phyloP scores from a whole-genome alignment of 2,113 vertebrate genomes.

The Haemorhous mexicanus region DNA sequence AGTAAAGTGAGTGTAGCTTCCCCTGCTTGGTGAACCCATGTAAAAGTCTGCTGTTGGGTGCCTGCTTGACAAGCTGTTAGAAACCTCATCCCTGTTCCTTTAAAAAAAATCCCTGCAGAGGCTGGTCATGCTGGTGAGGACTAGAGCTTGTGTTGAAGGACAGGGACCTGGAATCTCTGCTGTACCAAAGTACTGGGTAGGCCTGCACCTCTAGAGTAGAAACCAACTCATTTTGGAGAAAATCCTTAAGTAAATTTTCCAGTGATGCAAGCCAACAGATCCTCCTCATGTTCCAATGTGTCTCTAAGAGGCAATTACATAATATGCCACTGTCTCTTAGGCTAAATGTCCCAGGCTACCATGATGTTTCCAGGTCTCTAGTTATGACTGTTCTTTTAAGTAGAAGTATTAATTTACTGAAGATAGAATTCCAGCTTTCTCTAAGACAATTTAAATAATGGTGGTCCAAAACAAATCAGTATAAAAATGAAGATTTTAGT shows the following conservation, averaged over 20 bases:
- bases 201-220: background rate
- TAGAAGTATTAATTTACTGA: background rate
- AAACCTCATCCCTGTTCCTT: background rate
- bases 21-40: background rate
- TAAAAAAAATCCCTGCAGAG: background rate
- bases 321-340: background rate
- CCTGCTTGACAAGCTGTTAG: background rate
- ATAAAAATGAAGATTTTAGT: background rate
- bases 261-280: background rate
- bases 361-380: background rate
- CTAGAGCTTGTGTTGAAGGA: background rate
- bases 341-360: background rate
- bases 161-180: background rate
- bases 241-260: background rate
- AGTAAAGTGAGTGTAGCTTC: background rate
- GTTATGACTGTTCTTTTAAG: background rate
- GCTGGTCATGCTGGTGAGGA: background rate
- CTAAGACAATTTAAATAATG: background rate
- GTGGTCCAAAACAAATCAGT: background rate
- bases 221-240: background rate
- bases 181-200: background rate
- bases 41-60: background rate
- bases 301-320: background rate
- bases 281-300: background rate
- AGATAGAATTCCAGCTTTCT: background rate